These are phyloP conservation scores for Alosa alosa DNA, from an alignment of 2,113 vertebrate genomes.

Conservation along the genomic window DNA sequence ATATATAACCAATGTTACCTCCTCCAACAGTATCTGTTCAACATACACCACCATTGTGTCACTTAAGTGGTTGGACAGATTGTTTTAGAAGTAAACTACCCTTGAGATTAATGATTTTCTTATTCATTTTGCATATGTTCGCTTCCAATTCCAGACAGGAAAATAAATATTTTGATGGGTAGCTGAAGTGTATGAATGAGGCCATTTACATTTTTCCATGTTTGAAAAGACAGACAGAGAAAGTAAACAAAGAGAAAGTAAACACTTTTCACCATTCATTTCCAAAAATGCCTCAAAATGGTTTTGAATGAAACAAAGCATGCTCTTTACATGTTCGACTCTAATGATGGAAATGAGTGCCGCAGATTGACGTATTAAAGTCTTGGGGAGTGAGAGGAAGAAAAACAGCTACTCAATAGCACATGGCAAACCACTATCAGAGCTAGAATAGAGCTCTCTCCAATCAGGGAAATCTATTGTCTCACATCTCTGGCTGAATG, in stretches of 20 bases:
- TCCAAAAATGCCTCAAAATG: slow-evolving; percentile 47
- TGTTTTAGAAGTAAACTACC: not conserved
- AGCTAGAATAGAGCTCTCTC: slow-evolving; percentile 60
- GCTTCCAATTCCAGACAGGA: not conserved
- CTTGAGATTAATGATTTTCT: slow-evolving; percentile 37
- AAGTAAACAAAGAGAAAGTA: not conserved
- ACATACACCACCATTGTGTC: not conserved
- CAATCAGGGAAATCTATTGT: slow-evolving; percentile 71
- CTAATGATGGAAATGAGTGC: slow-evolving; percentile 61
- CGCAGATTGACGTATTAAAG: slow-evolving; percentile 66
- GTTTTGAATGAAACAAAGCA: slow-evolving; percentile 31
- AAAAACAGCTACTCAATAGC: slow-evolving; percentile 61
- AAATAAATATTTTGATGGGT: slow-evolving; percentile 16
- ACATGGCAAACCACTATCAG: slow-evolving; percentile 57
- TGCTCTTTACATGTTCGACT: not conserved
- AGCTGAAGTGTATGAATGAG: slow-evolving; percentile 14
- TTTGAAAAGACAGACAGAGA: not conserved
- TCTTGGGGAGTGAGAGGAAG: slow-evolving; percentile 55
- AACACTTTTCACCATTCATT: slow-evolving; percentile 32
- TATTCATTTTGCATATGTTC: slow-evolving; percentile 11
- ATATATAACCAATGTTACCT: not conserved
- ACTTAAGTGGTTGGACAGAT: slow-evolving; percentile 1
- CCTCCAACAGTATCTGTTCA: slow-evolving; percentile 42
- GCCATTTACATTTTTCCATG: not conserved
- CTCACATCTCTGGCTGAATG: slow-evolving; percentile 62